These are phyloP conservation scores for Diplodus puntazzo DNA, from an alignment of 2,797 vertebrate species.

Conservation along the genomic window DNA sequence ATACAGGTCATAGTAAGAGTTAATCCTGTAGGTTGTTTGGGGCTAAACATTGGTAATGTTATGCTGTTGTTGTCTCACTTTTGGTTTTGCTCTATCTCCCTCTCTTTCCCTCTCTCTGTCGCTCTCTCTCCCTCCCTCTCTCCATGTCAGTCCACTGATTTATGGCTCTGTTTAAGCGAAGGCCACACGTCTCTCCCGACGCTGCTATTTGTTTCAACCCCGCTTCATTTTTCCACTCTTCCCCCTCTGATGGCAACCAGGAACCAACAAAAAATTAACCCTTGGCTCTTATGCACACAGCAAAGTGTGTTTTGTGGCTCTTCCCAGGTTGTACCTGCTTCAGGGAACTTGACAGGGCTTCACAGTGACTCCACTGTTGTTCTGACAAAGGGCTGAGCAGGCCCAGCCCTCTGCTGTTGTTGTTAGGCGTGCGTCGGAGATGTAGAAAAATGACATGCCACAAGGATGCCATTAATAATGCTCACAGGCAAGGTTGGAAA, in stretches of 20 bases:
- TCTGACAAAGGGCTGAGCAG: slow-evolving; percentile 65
- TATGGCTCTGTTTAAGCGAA: slow-evolving; percentile 93
- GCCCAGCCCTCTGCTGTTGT: slow-evolving; percentile 66
- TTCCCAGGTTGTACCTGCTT: slow-evolving; percentile 54
- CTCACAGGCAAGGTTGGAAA: slow-evolving; percentile 86
- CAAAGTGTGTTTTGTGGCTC: slow-evolving; percentile 65
- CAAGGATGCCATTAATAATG: slow-evolving; percentile 88
- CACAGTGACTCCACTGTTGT: slow-evolving; percentile 57
- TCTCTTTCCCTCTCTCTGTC: slow-evolving; percentile 39
- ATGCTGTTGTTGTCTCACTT: slow-evolving; percentile 74
- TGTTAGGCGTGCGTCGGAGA: slow-evolving; percentile 66
- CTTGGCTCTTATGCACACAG: slow-evolving; percentile 61
- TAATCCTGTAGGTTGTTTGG: slow-evolving; percentile 36
- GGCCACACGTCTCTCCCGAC: slow-evolving; percentile 88
- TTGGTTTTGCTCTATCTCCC: slow-evolving; percentile 57
- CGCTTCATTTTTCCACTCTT: slow-evolving; percentile 81
- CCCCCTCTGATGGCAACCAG: slow-evolving; percentile 78
- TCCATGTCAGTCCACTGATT: slow-evolving; percentile 88
- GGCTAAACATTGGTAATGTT: slow-evolving; percentile 74
- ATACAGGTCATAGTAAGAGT: slow-evolving; percentile 25
- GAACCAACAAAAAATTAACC: slow-evolving; percentile 83
- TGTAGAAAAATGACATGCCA: slow-evolving; percentile 85
- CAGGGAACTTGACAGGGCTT: slow-evolving; percentile 64
- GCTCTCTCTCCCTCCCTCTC: slow-evolving; percentile 59
- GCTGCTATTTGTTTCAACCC: slow-evolving; percentile 89